These are phyloP conservation scores for Stenolophus ochropezus DNA, from an alignment of 2,888 invertebrate species.

Conservation along the genomic window DNA sequence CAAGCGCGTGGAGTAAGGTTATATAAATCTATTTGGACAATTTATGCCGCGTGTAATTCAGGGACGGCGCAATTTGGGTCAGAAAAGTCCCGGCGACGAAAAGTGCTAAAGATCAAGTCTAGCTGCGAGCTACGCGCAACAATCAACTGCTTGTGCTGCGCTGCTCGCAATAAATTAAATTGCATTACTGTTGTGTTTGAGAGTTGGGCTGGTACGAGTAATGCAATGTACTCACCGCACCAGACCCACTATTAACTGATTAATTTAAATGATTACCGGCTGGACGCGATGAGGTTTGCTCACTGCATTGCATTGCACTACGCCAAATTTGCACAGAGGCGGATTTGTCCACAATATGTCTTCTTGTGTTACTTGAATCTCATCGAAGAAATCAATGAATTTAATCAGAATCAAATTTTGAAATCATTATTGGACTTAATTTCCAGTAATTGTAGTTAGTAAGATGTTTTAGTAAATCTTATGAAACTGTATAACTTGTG, in stretches of 20 bases:
- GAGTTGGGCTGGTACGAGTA: neutral
- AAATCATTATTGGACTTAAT: no score
- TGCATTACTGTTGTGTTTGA: conserved; percentile 40
- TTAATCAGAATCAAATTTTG: no score
- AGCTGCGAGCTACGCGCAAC: conserved; percentile 37
- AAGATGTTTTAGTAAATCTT: no score
- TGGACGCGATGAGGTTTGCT: conserved; percentile 1
- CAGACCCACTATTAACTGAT: conserved; percentile 12
- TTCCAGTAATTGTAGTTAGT: no score
- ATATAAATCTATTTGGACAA: conserved; percentile 57
- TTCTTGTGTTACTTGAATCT: no score
- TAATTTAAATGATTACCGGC: conserved; percentile 40
- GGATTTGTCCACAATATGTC: no score
- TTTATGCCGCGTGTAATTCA: conserved; percentile 54
- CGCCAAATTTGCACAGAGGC: no score
- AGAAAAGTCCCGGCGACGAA: conserved; percentile 42
- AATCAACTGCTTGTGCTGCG: conserved; percentile 38
- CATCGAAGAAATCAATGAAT: no score
- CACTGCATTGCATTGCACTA: conserved; percentile 2
- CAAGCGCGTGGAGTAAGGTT: conserved; percentile 40
- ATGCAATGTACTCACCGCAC: conserved; percentile 8
- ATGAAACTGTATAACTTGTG: no score
- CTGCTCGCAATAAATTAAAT: conserved; percentile 44
- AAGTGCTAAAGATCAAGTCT: conserved; percentile 36
- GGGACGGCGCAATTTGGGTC: conserved; percentile 57